Evolutionary conservation across 2,113 vertebrate species (phyloP).

Genomic region (Falcunculus frontatus): DNA sequence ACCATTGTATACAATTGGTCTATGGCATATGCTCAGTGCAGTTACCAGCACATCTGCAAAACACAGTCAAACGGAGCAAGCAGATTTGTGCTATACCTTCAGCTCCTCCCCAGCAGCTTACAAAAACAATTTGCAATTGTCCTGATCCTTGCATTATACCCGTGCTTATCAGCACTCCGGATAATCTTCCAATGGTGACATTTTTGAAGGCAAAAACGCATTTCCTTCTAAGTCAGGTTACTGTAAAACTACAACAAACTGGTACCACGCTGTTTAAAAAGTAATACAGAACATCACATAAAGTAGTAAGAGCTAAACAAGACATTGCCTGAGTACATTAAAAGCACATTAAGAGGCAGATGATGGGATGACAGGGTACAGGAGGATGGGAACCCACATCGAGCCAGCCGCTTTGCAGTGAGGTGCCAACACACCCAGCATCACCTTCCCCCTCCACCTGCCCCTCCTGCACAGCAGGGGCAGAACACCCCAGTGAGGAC

Average conservation of each 20-base stretch:
- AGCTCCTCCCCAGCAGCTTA: slow-evolving; percentile 13
- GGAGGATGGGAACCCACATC: background rate
- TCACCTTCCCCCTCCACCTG: background rate
- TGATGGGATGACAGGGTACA: background rate
- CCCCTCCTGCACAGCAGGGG: fast-evolving
- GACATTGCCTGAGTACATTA: background rate
- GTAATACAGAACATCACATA: background rate
- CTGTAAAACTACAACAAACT: background rate
- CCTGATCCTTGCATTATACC: slow-evolving; percentile 41
- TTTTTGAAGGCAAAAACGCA: background rate
- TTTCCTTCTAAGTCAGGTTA: background rate
- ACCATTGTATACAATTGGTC: background rate
- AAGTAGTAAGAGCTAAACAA: background rate
- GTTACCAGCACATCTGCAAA: background rate
- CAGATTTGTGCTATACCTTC: background rate
- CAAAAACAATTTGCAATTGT: slow-evolving; percentile 48
- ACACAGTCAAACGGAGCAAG: background rate
- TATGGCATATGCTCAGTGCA: background rate
- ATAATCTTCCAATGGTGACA: background rate
- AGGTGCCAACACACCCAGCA: fast-evolving
- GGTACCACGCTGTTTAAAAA: background rate
- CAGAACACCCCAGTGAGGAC: fast-evolving
- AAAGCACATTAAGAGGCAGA: background rate
- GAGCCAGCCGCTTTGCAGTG: background rate
- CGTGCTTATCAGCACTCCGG: slow-evolving; percentile 48